These are phyloP conservation scores for Eidolon dupreanum DNA, from an alignment of 2,797 vertebrate genomes.

Conservation along the genomic window DNA sequence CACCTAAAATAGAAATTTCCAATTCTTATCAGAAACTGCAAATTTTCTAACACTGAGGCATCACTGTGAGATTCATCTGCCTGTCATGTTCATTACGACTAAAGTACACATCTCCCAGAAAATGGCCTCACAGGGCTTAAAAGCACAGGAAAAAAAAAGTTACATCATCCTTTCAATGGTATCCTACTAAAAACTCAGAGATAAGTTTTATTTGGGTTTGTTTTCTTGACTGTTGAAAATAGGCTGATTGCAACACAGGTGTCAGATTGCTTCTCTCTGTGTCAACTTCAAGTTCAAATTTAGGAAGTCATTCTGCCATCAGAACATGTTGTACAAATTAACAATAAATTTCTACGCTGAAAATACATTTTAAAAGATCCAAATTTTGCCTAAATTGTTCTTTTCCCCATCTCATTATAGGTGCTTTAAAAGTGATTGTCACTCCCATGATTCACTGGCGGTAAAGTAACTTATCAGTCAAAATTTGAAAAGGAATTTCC, in stretches of 20 bases:
- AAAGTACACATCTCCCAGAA: conserved; percentile 17
- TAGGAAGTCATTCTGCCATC: conserved; percentile 63
- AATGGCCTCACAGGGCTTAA: background rate
- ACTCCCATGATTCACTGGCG: background rate
- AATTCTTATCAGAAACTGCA: conserved; percentile 46
- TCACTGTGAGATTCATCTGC: background rate
- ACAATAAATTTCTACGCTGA: conserved; percentile 58
- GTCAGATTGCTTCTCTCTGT: conserved; percentile 62
- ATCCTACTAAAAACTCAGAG: conserved; percentile 56
- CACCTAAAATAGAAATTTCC: conserved; percentile 47
- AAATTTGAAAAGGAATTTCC: conserved; percentile 24
- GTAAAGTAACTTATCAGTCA: conserved; percentile 20
- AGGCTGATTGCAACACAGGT: conserved; percentile 69
- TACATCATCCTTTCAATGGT: conserved; percentile 45
- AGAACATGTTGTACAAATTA: conserved; percentile 72
- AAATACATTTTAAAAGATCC: conserved; percentile 63
- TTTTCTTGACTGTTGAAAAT: conserved; percentile 69
- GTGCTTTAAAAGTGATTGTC: background rate
- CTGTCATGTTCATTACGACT: background rate
- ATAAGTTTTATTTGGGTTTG: conserved; percentile 66
- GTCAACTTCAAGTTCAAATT: conserved; percentile 68
- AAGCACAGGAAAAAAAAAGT: conserved; percentile 49
- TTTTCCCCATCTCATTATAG: background rate
- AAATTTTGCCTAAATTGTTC: conserved; percentile 45
- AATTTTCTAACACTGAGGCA: background rate